A percentile compares a stretch with the other conserved stretches of the same genome.
Evolutionary conservation across 1,140 invertebrate genomes (phyloP).

Genomic region (Metopolophium dirhodum): DNA sequence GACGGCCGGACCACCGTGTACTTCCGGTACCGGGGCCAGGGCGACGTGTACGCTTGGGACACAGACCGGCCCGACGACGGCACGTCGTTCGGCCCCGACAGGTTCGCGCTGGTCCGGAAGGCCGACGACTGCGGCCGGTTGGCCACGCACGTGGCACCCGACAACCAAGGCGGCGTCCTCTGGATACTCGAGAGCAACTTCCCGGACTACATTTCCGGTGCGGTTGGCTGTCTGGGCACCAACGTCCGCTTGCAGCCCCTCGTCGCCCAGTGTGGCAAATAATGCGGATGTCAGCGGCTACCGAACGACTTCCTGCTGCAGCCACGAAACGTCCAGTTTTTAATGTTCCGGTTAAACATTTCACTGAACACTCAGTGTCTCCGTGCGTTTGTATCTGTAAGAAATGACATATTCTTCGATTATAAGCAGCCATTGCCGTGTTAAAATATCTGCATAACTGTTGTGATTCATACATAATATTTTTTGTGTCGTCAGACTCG

Average conservation of each 20-base stretch:
- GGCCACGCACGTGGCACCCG: slow-evolving; percentile 69
- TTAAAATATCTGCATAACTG: neutral
- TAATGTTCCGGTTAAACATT: neutral
- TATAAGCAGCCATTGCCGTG: neutral
- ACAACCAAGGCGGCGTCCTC: slow-evolving; percentile 67
- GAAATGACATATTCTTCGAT: neutral
- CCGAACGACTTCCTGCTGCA: neutral
- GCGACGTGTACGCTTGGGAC: slow-evolving; percentile 71
- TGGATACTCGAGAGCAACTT: slow-evolving; percentile 73
- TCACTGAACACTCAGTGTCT: neutral
- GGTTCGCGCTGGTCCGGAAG: slow-evolving; percentile 68
- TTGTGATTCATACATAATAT: neutral
- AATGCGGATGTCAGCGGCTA: neutral
- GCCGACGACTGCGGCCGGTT: slow-evolving; percentile 68
- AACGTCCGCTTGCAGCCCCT: slow-evolving; percentile 67
- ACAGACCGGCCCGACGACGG: slow-evolving; percentile 66
- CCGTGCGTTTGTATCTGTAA: neutral
- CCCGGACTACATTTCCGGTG: slow-evolving; percentile 69
- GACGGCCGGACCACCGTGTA: slow-evolving; percentile 68
- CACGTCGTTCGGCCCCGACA: slow-evolving; percentile 64
- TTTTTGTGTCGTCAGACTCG: neutral
- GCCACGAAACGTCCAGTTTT: neutral
- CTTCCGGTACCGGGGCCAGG: slow-evolving; percentile 67
- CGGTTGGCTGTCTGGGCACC: slow-evolving; percentile 67
- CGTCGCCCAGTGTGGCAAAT: slow-evolving; percentile 61